These are phyloP conservation scores for Poeciliopsis presidionis DNA, from an alignment of 2,797 vertebrate genomes.

Conservation along the genomic window DNA sequence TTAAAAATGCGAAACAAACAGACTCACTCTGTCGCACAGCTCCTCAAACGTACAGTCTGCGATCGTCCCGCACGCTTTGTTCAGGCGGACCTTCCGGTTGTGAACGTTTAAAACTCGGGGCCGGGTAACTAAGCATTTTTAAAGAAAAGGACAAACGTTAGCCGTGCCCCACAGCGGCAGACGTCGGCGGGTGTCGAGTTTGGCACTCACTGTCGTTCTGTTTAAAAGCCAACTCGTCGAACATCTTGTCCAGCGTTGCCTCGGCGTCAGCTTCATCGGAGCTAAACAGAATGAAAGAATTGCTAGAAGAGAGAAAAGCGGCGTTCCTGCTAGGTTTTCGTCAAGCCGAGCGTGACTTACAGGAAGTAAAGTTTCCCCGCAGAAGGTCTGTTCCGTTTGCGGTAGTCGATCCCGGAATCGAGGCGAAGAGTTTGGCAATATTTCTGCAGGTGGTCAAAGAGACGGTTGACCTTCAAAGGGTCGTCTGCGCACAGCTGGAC, in stretches of 20 bases:
- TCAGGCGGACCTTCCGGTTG: constrained; percentile 91
- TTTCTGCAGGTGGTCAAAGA: constrained; percentile 72
- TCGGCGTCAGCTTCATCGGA: constrained; percentile 92
- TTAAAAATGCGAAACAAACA: not conserved
- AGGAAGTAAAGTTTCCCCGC: constrained; percentile 95
- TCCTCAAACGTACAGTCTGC: constrained; percentile 97
- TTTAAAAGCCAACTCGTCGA: constrained; percentile 97
- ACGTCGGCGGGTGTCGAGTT: not conserved
- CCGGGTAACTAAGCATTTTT: constrained; percentile 87
- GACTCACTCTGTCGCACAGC: constrained; percentile 94
- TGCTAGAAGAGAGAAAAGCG: not conserved
- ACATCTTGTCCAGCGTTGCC: constrained; percentile 91
- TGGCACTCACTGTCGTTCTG: constrained; percentile 96
- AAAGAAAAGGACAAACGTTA: not conserved
- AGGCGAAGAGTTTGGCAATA: constrained; percentile 90
- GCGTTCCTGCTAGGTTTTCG: not conserved
- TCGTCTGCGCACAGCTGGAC: accelerated
- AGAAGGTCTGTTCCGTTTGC: constrained; percentile 86
- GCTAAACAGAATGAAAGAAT: constrained; percentile 72
- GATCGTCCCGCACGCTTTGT: constrained; percentile 95
- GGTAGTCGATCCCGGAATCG: constrained; percentile 96
- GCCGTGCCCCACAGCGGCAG: not conserved
- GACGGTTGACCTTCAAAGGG: not conserved
- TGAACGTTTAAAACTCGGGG: constrained; percentile 93
- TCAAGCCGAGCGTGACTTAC: constrained; percentile 77